Conservation (phyloP, 2,888 invertebrate species). For the Norana najaformis region DNA sequence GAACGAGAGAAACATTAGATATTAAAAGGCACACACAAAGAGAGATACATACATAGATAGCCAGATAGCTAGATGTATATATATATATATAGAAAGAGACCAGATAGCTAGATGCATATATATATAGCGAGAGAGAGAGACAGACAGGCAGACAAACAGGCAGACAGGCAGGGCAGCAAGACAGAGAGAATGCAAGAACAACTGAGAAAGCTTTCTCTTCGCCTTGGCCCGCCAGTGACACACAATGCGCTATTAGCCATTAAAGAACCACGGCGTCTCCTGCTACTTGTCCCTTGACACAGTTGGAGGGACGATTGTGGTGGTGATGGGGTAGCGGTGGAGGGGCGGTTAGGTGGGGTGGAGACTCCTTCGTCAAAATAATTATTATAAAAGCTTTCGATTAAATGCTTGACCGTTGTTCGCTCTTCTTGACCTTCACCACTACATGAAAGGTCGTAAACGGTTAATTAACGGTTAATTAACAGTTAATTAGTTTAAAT, state of each 20-base stretch:
- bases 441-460: no score
- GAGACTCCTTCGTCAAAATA: not conserved
- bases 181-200: not conserved
- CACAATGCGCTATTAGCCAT: no score
- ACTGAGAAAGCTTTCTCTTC: not conserved
- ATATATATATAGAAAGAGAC: no score
- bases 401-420: not conserved
- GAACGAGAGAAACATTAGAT: no score
- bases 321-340: not conserved
- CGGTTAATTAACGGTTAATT: no score
- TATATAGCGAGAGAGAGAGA: no score
- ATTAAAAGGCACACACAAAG: not conserved
- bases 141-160: no score
- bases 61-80: not conserved
- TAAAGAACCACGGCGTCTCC: not conserved
- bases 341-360: not conserved
- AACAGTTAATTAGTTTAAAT: no score
- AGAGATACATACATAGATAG: not conserved
- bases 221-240: no score
- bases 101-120: no score
- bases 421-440: not conserved
- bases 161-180: not conserved
- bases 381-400: slow-evolving; percentile 18
- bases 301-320: not conserved
- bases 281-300: not conserved